Evolutionary conservation across 1,140 invertebrate species (phyloP).

Genomic region (Papilio xuthus): DNA sequence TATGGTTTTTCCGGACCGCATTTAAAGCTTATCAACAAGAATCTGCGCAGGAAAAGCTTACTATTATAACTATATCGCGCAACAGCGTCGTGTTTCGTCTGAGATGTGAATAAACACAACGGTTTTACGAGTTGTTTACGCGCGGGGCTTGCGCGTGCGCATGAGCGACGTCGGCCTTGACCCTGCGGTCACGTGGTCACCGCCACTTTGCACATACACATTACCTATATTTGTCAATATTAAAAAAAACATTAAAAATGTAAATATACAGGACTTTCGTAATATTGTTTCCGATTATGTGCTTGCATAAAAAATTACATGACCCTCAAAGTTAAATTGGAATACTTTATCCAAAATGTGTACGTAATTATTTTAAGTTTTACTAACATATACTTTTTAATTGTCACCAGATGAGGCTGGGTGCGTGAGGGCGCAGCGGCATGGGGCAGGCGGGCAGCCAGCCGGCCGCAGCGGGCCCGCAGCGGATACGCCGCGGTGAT

Average conservation of each 20-base stretch:
- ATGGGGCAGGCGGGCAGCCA: constrained; percentile 78
- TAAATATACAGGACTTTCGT: no score
- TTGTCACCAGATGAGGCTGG: constrained; percentile 48
- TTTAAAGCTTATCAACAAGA: not conserved
- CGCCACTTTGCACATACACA: not conserved
- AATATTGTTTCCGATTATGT: no score
- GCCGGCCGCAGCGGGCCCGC: constrained; percentile 54
- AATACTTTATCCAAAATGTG: no score
- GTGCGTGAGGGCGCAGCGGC: constrained; percentile 41
- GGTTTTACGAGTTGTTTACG: constrained; percentile 17
- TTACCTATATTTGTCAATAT: not conserved
- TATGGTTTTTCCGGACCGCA: not conserved
- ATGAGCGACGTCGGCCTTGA: constrained; percentile 9
- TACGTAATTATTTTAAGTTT: not conserved
- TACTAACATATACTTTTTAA: constrained; percentile 8
- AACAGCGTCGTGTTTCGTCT: not conserved
- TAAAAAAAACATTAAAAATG: not conserved
- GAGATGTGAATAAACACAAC: constrained; percentile 14
- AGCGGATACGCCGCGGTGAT: constrained; percentile 59
- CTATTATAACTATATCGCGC: not conserved
- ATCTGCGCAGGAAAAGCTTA: not conserved
- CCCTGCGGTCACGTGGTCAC: not conserved
- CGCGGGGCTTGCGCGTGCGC: not conserved
- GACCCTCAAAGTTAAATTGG: no score
- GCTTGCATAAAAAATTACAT: no score